These are phyloP conservation scores for Copsychus sechellarum DNA, from an alignment of 2,113 vertebrate species.

Conservation along the genomic window DNA sequence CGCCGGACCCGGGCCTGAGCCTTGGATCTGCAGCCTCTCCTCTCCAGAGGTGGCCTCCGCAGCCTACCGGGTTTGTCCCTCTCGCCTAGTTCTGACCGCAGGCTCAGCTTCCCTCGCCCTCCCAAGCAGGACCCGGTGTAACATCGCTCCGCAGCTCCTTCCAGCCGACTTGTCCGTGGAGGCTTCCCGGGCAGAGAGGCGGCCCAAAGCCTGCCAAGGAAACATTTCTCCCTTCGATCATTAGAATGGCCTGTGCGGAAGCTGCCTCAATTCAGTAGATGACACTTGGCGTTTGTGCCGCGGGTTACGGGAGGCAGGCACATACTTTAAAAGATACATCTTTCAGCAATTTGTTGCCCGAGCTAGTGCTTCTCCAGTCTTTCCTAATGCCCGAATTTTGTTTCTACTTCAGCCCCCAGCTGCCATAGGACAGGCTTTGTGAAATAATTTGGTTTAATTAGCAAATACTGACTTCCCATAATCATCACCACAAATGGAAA, in stretches of 20 bases:
- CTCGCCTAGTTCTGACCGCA: fast-evolving
- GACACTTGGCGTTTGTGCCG: background rate
- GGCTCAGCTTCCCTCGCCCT: background rate
- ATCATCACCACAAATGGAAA: background rate
- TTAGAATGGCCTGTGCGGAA: background rate
- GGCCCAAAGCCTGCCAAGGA: background rate
- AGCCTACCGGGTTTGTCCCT: background rate
- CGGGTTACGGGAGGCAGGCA: fast-evolving
- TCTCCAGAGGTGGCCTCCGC: background rate
- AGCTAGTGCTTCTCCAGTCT: background rate
- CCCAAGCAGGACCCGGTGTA: no score
- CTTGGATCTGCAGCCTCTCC: background rate
- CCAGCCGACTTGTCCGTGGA: fast-evolving
- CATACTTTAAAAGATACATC: background rate
- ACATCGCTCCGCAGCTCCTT: background rate
- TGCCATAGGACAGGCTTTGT: background rate
- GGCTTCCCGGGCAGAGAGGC: background rate
- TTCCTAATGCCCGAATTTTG: background rate
- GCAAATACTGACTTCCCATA: background rate
- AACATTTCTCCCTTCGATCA: no score
- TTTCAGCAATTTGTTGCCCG: background rate
- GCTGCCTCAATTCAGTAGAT: background rate
- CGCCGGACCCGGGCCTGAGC: background rate
- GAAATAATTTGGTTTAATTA: background rate
- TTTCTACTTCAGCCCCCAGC: background rate